Conservation (phyloP, 2,113 vertebrate species). For the Spea bombifrons region DNA sequence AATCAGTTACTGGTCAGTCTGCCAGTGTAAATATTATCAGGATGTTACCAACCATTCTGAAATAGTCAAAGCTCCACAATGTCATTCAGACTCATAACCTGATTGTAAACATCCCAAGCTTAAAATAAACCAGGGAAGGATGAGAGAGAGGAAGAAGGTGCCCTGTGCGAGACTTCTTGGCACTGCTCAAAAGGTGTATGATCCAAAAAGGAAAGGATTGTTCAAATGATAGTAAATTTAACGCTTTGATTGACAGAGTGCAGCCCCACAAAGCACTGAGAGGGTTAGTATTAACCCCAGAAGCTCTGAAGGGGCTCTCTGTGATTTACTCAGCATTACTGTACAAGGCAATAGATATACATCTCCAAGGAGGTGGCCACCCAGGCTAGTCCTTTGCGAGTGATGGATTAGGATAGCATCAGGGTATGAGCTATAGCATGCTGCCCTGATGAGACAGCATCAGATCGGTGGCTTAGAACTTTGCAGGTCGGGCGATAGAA, state of each 20-base stretch:
- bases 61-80: not conserved
- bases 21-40: not conserved
- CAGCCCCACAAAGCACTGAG: too few species aligned
- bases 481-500: not conserved
- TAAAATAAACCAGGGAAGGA: slow-evolving; percentile 4
- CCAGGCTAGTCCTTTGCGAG: too few species aligned
- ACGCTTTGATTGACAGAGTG: too few species aligned
- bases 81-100: not conserved
- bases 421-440: not conserved
- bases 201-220: not conserved
- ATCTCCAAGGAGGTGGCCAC: not conserved
- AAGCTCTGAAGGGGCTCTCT: not conserved
- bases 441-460: not conserved
- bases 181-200: not conserved
- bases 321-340: not conserved
- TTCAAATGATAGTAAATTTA: too few species aligned
- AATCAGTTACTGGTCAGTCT: not conserved
- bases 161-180: not conserved
- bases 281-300: too few species aligned
- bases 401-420: not conserved
- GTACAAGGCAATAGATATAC: not conserved
- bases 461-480: not conserved
- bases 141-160: not conserved
- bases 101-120: not conserved
- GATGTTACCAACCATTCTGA: not conserved